Percentiles rank a stretch among this genome's conserved stretches.
These are phyloP conservation scores for Stenchaetothrips biformis DNA, from an alignment of 2,888 invertebrate species.

Conservation along the genomic window DNA sequence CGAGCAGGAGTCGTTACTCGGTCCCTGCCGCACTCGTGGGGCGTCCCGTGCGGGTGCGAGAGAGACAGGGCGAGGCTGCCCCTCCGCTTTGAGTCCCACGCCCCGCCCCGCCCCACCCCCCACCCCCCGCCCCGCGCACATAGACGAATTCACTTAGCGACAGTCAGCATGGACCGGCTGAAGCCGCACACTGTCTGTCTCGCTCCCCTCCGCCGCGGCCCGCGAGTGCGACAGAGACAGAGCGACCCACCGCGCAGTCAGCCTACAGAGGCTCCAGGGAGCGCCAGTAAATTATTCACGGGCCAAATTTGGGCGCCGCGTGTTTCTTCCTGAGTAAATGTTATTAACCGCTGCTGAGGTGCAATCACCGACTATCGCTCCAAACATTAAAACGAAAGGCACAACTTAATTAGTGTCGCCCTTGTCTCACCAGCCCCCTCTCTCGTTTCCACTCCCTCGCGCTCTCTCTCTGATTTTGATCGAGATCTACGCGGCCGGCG, in stretches of 20 bases:
- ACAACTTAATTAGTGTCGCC: not conserved
- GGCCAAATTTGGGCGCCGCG: not conserved
- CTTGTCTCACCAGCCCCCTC: not conserved
- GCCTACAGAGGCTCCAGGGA: not conserved
- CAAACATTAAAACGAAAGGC: conserved; percentile 14
- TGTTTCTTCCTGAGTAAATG: conserved; percentile 20
- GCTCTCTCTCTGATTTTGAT: conserved; percentile 18
- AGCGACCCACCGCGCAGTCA: too few species aligned
- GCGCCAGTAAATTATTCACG: conserved; percentile 4
- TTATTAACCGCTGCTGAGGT: conserved; percentile 10
- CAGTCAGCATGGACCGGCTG: not conserved
- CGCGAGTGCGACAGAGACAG: too few species aligned
- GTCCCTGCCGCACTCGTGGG: not conserved
- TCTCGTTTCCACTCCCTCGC: not conserved
- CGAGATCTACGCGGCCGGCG: not conserved
- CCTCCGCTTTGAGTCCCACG: not conserved
- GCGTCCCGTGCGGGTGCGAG: not conserved
- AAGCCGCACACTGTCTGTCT: too few species aligned
- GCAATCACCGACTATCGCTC: conserved; percentile 5
- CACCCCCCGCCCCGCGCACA: not conserved
- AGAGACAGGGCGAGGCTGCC: not conserved
- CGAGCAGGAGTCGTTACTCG: not conserved
- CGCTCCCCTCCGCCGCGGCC: too few species aligned
- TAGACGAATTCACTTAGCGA: not conserved
- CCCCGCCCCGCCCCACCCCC: not conserved